Evolutionary conservation across 2,113 vertebrate species (phyloP).

Genomic region (Neolamprologus tretocephalus): DNA sequence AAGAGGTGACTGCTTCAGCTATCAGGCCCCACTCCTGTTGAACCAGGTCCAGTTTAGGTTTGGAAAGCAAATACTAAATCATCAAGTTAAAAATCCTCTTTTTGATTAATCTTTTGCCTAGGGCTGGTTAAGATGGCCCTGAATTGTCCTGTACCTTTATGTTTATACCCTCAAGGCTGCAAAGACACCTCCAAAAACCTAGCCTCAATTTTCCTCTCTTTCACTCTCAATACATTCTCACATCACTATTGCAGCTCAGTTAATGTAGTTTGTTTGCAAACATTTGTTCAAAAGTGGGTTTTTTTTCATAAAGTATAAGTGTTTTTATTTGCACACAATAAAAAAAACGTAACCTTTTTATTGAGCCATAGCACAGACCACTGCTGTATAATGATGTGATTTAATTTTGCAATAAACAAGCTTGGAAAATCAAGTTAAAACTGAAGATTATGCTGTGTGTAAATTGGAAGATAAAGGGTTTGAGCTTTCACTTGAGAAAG

Average conservation of each 20-base stretch:
- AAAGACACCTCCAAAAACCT: background rate
- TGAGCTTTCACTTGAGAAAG: background rate
- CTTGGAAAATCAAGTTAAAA: background rate
- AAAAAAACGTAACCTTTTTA: background rate
- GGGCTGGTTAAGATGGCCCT: background rate
- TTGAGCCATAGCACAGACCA: background rate
- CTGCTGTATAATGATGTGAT: background rate
- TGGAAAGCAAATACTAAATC: background rate
- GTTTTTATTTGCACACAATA: background rate
- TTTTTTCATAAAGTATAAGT: background rate
- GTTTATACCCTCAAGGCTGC: background rate
- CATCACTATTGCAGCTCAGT: background rate
- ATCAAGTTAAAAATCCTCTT: background rate
- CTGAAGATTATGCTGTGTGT: background rate
- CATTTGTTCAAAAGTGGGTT: accelerated
- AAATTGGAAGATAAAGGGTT: background rate
- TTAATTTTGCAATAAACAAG: background rate
- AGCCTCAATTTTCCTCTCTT: background rate
- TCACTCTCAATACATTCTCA: background rate
- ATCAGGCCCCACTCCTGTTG: background rate
- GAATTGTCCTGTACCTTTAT: background rate
- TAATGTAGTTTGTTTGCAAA: background rate
- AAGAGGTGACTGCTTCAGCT: background rate
- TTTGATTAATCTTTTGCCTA: background rate
- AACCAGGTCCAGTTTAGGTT: background rate